phyloP scores from a whole-genome alignment of 1,140 invertebrate species.

The Capitella teleta region DNA sequence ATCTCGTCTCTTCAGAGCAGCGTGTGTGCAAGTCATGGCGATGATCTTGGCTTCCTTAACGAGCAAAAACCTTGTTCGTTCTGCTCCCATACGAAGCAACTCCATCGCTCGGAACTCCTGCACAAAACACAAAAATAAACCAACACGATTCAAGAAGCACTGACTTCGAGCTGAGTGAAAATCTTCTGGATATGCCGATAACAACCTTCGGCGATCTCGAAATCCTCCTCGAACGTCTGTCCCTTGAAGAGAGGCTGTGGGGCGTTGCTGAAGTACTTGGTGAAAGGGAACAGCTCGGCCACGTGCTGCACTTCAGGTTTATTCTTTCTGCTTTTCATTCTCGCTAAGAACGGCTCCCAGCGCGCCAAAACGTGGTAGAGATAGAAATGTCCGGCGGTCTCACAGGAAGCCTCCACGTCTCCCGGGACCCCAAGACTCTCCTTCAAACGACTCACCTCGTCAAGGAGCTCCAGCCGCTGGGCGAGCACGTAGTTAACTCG shows the following conservation, averaged over 20 bases:
- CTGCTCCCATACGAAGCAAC: conserved; percentile 75
- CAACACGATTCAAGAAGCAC: background rate
- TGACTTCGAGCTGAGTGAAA: conserved; percentile 80
- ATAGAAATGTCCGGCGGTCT: conserved; percentile 79
- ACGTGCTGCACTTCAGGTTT: conserved; percentile 30
- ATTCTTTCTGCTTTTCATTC: too few species aligned
- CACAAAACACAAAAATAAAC: background rate
- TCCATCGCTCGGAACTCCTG: conserved; percentile 95
- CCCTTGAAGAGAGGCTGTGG: conserved; percentile 84
- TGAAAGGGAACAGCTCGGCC: conserved; percentile 72
- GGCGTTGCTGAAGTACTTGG: conserved; percentile 54
- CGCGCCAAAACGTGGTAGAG: conserved; percentile 50
- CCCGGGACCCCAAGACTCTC: conserved; percentile 67
- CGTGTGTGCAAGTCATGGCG: conserved; percentile 99
- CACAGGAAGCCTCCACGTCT: conserved; percentile 92
- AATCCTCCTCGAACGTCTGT: conserved; percentile 67
- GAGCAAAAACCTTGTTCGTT: conserved; percentile 88
- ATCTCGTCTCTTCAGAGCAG: conserved; percentile 90
- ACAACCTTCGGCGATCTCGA: conserved; percentile 84
- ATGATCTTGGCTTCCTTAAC: conserved; percentile 99
- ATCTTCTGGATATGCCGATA: conserved; percentile 92
- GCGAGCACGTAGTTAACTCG: conserved; percentile 95
- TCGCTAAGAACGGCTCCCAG: too few species aligned
- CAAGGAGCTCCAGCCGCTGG: conserved; percentile 80
- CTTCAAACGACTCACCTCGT: conserved; percentile 81